Conservation (phyloP, 1,140 invertebrate species). For the Drosophila paulistorum region DNA sequence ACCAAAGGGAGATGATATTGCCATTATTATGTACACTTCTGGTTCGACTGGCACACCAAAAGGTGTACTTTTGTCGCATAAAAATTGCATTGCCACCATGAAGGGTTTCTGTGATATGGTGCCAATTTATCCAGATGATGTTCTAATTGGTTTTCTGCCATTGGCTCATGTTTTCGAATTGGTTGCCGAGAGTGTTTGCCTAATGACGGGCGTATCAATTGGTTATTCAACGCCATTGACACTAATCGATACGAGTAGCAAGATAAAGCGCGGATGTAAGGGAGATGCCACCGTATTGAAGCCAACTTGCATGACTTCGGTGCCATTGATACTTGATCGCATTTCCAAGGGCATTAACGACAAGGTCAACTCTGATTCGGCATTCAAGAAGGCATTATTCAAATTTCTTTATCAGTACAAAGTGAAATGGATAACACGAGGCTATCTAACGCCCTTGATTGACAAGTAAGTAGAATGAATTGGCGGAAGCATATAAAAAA, state of each 20-base stretch:
- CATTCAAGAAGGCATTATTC: conserved; percentile 91
- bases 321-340: conserved; percentile 97
- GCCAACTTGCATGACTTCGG: conserved; percentile 97
- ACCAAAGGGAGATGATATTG: conserved; percentile 90
- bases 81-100: conserved; percentile 94
- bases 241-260: conserved; percentile 97
- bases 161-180: conserved; percentile 99
- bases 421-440: conserved; percentile 91
- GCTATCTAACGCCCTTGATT: conserved; percentile 92
- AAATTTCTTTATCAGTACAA: conserved; percentile 97
- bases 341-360: conserved; percentile 98
- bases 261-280: conserved; percentile 95
- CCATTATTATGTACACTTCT: conserved; percentile 98
- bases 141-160: conserved; percentile 97
- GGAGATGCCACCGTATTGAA: conserved; percentile 95
- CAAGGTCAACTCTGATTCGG: conserved; percentile 91
- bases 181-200: conserved; percentile 89
- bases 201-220: conserved; percentile 94
- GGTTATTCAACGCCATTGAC: conserved; percentile 98
- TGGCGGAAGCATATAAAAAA: neutral
- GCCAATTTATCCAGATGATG: conserved; percentile 88
- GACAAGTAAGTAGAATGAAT: conserved; percentile 85
- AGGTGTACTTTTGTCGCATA: conserved; percentile 93
- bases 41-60: conserved; percentile 97
- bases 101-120: conserved; percentile 94